A percentile compares a stretch with the other conserved stretches of the same genome.
phyloP scores from a whole-genome alignment of 2,888 invertebrate species.

The Petrolisthes cinctipes region DNA sequence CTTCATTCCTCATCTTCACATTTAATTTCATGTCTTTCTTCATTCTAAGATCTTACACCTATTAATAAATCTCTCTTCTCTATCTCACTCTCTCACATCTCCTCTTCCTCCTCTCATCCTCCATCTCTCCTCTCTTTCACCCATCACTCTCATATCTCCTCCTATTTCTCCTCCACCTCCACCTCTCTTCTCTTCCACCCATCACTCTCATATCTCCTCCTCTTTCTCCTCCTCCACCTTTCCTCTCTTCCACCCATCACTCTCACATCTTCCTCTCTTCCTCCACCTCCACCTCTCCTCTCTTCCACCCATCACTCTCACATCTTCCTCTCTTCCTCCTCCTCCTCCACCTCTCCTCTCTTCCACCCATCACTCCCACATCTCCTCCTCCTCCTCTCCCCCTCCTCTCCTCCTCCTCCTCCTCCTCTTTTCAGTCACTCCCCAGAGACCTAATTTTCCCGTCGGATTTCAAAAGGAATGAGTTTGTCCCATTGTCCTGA shows the following conservation, averaged over 20 bases:
- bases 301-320: not conserved
- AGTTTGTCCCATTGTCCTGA: slow-evolving; percentile 23
- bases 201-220: not conserved
- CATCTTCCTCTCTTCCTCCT: not conserved
- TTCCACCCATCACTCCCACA: not conserved
- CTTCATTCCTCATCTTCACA: not conserved
- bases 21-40: not conserved
- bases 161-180: no score
- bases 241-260: not conserved
- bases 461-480: slow-evolving; percentile 28
- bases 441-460: slow-evolving; percentile 23
- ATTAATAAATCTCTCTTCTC: no score
- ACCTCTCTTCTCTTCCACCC: no score
- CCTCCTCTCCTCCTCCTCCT: not conserved
- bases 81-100: not conserved
- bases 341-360: not conserved
- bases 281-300: not conserved
- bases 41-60: no score
- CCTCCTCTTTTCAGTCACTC: not conserved
- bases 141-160: no score
- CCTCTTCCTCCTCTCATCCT: not conserved
- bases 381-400: not conserved
- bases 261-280: not conserved
- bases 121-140: not conserved
- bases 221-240: not conserved